Conservation (phyloP, 2,888 invertebrate species). For the Drosophila sordidapex region DNA sequence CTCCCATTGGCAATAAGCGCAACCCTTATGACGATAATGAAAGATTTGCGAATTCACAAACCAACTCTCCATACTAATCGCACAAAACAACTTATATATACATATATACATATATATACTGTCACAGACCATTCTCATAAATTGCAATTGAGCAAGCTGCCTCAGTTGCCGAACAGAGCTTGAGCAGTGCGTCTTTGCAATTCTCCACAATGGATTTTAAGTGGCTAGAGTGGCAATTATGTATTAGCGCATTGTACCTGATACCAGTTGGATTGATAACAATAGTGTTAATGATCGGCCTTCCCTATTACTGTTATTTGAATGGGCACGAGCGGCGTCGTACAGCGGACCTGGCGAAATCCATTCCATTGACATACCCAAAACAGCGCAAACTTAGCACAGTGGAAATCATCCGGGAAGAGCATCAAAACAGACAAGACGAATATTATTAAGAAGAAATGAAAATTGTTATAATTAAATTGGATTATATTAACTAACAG, state of each 20-base stretch:
- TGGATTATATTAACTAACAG: neutral
- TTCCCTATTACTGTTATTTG: slow-evolving; percentile 41
- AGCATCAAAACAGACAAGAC: slow-evolving; percentile 3
- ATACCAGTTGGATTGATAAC: slow-evolving; percentile 6
- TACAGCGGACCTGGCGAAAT: neutral
- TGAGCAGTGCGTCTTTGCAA: slow-evolving; percentile 20
- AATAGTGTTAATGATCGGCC: slow-evolving; percentile 11
- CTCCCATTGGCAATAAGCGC: slow-evolving; percentile 33
- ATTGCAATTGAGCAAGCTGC: slow-evolving; percentile 14
- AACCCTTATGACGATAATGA: slow-evolving; percentile 48
- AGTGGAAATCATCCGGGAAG: neutral
- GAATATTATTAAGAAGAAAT: slow-evolving; percentile 26
- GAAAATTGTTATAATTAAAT: neutral
- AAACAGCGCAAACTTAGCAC: neutral
- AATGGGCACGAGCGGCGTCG: slow-evolving; percentile 36
- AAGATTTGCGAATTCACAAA: slow-evolving; percentile 43
- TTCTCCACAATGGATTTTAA: slow-evolving; percentile 26
- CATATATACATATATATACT: neutral
- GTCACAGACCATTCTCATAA: neutral
- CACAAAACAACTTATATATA: neutral
- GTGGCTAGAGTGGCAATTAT: neutral
- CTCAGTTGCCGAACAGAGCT: slow-evolving; percentile 19
- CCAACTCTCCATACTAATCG: slow-evolving; percentile 37
- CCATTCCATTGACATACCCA: accelerated
- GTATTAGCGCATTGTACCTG: slow-evolving; percentile 27